Evolutionary conservation across 1,140 invertebrate genomes (phyloP), one percentile per base, ranked within the genome.

Genomic region (Marisa cornuarietis): DNA sequence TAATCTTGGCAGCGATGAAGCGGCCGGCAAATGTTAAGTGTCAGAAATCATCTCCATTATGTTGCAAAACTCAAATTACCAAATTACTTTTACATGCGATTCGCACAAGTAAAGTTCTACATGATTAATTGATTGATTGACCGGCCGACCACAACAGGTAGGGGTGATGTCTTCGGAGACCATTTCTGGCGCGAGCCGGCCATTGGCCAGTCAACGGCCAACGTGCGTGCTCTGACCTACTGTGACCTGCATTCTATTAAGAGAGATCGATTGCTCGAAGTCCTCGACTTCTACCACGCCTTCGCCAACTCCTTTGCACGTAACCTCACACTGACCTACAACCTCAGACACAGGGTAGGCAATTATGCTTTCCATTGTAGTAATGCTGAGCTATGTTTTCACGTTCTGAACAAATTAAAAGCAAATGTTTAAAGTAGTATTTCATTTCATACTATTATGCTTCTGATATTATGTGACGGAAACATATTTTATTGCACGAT

Each of bases 171-270:
- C 65, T 99, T 99, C 92, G 99, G 99, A 7, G 99, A 99, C 92
- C 97, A 97, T 78, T 99, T 99, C 92, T 99, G 98, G 99, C 98
- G 98, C 91, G 97, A 99, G 91, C 95, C 94, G 13, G 95, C 95
- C 52, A 95, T 99, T 73, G 98, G 98, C 13, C 98, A 99, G 91
- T 99, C 98, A 76, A 97, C 98, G 51, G 98, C 98, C 73, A 99
- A 99, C 91, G 99, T 99, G 75, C 94, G 98, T 83, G 98, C 98
- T 78, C 93, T 99, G 82, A 99, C 99, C 71, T 99, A 99, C 93
- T 99, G 98, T 93, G 98, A 99, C 93, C 93, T 99, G 86, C 98
- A 99, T 92, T 97, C 97, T 85, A 99, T 99, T 91, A 99, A 99
- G 92, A 93, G 98, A 79, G 92, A 93, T 42, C 89, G 91, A 20